Evolutionary conservation across 2,888 invertebrate genomes (phyloP), one percentile per base, ranked within the genome.

Genomic region (Keiferia lycopersicella): DNA sequence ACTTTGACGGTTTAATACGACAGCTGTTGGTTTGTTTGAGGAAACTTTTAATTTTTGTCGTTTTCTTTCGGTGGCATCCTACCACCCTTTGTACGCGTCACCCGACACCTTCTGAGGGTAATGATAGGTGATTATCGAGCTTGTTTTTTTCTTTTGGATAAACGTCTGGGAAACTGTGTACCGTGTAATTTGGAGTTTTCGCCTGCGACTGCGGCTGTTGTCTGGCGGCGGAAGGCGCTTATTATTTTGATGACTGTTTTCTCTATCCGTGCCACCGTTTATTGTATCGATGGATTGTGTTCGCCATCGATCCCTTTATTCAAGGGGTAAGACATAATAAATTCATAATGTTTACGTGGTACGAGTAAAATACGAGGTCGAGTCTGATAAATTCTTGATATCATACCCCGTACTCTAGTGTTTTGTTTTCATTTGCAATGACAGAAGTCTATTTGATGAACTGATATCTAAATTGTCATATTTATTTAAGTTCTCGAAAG

Each of bases 1-100:
- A 88, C 86, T 90, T 87, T 88, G 90, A 88, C 87, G 87, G 86
- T 89, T 87, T 88, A 87, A 89, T 90, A 88, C 90, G 91, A 90
- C 90, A 91, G 90, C 88, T 89, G 91, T 86, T 87, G 85, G 87
- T 89, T 86, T 88, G 86, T 91, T 88, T 86, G 83, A 82, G 80
- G 86, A 84, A 88, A 90, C 90, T 89, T 91, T 91, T 91, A 91
- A 91, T 91, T 91, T 91, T 88, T 84, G 81, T 82, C 84, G 83
- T 77, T 87, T 83, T 86, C 84, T 82, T 87, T 83, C 80, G 45
- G 45, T 45, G 45, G 16, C 3, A 45, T 4, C 14, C 14, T 78
- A 80, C 79, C 81, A 79, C 83, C 87, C 84, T 86, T 87, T 88
- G 86, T 88, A 81, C 81, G 81, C 79, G 82, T 74, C 79, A 80